Evolutionary conservation across 2,888 invertebrate species (phyloP), one percentile per base, ranked within the genome.

Genomic region (Melolontha melolontha): DNA sequence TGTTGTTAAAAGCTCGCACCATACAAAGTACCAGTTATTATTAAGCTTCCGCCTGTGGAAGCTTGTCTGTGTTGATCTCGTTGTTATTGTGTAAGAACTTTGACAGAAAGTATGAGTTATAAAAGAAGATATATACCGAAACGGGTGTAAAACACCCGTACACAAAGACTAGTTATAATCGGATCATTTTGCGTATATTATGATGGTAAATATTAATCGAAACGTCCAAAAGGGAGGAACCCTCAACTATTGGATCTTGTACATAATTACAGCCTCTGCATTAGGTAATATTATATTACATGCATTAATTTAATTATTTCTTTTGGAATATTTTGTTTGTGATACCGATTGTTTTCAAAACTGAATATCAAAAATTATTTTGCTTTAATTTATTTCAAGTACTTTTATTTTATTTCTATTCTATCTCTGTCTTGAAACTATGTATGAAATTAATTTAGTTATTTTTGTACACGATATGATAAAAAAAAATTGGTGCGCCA

Each of bases 111-210:
- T 79, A 77, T 75, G 74, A 79, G 80, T 65, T 81, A 81, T 80
- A 82, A 81, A 76, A 81, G 81, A 80, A 81, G 80, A 81, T 78
- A 72, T 68, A 78, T 76, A 73, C 67, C 68, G 73, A 69, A 65
- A 66, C 64, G 77, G 78, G 77, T 77, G 78, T 74, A 39, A 50
- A 2, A n/a, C 42, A 27, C 57, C 44, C 59, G 11, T 64, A 68
- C 7, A 29, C n/a, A 47, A 65, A 57, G 17, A 66, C 66, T 27
- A 39, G 42, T 55, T 34, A 29, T n/a, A 34, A 49, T 49, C 2
- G 22, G 22, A 39, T 55, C 10, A n/a, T 22, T 27, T 16, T 41
- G 50, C 41, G 42, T 52, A 41, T 22, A 12, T 12, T 52, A 52
- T 51, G 27, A 64, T 64, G 64, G 51, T 64, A 51, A 52, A n/a